These are phyloP conservation scores for Trisateles emortualis DNA, from an alignment of 2,888 invertebrate genomes.

Conservation along the genomic window DNA sequence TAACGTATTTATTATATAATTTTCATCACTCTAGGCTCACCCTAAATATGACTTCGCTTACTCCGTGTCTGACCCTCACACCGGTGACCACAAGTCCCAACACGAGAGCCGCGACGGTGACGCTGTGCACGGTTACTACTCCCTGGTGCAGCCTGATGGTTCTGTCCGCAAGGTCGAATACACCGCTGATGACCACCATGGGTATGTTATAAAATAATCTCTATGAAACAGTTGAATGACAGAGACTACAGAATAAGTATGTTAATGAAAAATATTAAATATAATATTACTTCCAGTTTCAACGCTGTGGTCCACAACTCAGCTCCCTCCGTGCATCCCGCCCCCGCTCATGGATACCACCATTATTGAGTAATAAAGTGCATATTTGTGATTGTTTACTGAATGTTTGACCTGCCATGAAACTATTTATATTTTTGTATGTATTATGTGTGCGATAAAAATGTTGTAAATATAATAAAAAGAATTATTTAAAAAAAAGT, in stretches of 20 bases:
- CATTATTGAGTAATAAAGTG: conserved; percentile 57
- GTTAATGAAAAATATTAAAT: too few species aligned
- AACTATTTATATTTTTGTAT: conserved; percentile 58
- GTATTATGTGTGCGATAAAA: conserved; percentile 40
- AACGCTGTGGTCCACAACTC: conserved; percentile 83
- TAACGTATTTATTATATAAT: too few species aligned
- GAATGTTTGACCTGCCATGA: conserved; percentile 11
- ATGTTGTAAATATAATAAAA: conserved; percentile 12
- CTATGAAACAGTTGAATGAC: too few species aligned
- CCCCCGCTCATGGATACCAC: conserved; percentile 61
- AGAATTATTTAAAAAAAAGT: too few species aligned
- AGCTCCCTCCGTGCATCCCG: conserved; percentile 70
- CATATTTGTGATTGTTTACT: conserved; percentile 42
- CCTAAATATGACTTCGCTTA: conserved; percentile 85
- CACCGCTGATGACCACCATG: conserved; percentile 81
- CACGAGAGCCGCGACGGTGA: conserved; percentile 77
- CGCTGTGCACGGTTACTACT: conserved; percentile 80
- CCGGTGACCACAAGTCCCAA: too few species aligned
- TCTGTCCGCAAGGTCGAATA: conserved; percentile 84
- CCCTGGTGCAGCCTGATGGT: conserved; percentile 83
- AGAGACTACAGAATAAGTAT: too few species aligned
- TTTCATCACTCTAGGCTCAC: conserved; percentile 61
- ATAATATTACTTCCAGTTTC: conserved; percentile 66
- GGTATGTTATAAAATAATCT: conserved; percentile 71
- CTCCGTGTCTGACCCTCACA: too few species aligned